Evolutionary conservation across 2,888 invertebrate genomes (phyloP), one percentile per base, ranked within the genome.

Genomic region (Amphipoea lucens): DNA sequence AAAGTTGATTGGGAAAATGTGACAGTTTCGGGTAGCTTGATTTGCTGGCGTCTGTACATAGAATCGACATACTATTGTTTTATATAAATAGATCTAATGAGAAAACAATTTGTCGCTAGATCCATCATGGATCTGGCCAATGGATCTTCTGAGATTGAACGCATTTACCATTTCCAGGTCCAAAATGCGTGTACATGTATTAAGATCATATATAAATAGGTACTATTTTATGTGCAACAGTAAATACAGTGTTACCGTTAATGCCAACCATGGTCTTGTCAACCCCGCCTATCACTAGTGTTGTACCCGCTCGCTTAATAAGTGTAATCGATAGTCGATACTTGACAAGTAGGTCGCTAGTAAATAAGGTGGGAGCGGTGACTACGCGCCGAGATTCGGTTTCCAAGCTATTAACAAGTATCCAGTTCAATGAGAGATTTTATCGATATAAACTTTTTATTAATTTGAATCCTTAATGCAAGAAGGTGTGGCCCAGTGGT

Each of bases 241-340:
- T 85, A 87, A 85, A 85, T 72, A 79, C 45, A 84, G 66, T 75
- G 75, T 84, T 87, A 88, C 87, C 81, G 82, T 88, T 92, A 91
- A 92, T 90, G 73, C 85, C 87, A 80, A 88, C 88, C 87, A 90
- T 91, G 87, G 84, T 87, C 87, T 90, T 93, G 91, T 91, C 92
- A 90, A 89, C 90, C 82, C 89, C 90, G 90, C 91, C 92, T 87
- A 81, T 83, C 82, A 73, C 90, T 90, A 91, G 91, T 92, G 92
- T 91, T 91, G 91, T 90, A 79, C 89, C 82, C 84, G 88, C 85
- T 89, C 79, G 81, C 82, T 88, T 93, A 93, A 93, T 93, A 91
- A 90, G 91, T 89, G 92, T 92, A 92, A 93, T 93, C 93, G 91
- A 92, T 91, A 90, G 88, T 87, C 90, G 91, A 92, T 92, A 92